These are phyloP conservation scores for Periplaneta americana DNA, from an alignment of 1,140 invertebrate genomes.

Conservation along the genomic window DNA sequence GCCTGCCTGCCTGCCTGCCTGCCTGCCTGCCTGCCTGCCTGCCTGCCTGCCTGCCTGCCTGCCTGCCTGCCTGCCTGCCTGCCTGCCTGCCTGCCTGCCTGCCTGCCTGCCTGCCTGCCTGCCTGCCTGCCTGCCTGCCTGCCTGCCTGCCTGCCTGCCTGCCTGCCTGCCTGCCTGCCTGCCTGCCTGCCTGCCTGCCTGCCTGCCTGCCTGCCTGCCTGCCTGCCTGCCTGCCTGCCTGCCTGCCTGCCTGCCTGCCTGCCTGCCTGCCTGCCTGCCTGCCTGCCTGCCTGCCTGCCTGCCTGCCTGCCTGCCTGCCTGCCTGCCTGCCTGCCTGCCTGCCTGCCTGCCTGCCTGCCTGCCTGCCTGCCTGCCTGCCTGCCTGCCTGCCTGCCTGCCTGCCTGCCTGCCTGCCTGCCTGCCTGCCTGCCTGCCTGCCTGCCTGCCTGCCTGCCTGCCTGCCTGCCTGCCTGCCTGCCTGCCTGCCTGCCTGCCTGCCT, in stretches of 20 bases:
- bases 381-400: slow-evolving; percentile 15
- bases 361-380: slow-evolving; percentile 14
- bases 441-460: slow-evolving; percentile 14
- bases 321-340: slow-evolving; percentile 14
- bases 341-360: slow-evolving; percentile 8
- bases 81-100: slow-evolving; percentile 9
- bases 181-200: slow-evolving; percentile 13
- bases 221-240: slow-evolving; percentile 5
- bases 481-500: slow-evolving; percentile 7
- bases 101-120: slow-evolving; percentile 14
- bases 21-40: slow-evolving; percentile 13
- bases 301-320: slow-evolving; percentile 11
- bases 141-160: slow-evolving; percentile 11
- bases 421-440: slow-evolving; percentile 14
- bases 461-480: slow-evolving; percentile 8
- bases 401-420: slow-evolving; percentile 15
- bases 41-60: slow-evolving; percentile 13
- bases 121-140: slow-evolving; percentile 13
- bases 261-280: slow-evolving; percentile 10
- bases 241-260: slow-evolving; percentile 2
- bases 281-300: slow-evolving; percentile 12
- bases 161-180: slow-evolving; percentile 11
- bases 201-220: not conserved
- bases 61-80: slow-evolving; percentile 10
- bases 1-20: slow-evolving; percentile 9